A percentile compares a stretch with the other conserved stretches of the same genome.
Evolutionary conservation across 64 coral and sea anemone species (phyloP).

Genomic region (Montipora efflorescens): DNA sequence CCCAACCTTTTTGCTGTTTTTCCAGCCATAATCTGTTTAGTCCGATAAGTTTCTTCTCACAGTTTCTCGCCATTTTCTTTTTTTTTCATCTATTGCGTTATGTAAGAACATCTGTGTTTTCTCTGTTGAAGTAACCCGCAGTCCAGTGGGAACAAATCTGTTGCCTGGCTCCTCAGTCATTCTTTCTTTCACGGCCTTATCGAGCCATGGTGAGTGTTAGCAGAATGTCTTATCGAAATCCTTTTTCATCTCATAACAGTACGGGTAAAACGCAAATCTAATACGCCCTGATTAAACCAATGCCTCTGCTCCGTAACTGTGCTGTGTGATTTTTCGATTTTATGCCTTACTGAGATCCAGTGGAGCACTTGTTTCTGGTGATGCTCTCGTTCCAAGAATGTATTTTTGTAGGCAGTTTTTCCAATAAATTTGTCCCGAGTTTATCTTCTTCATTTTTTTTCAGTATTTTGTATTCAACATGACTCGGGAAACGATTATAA

Average conservation of each 20-base stretch:
- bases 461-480: too few relatives aligned
- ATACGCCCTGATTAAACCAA: neutral
- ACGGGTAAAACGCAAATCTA: neutral
- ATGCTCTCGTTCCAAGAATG: too few relatives aligned
- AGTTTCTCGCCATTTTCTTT: constrained; percentile 96
- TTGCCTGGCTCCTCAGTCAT: constrained; percentile 72
- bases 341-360: neutral
- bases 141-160: constrained; percentile 36
- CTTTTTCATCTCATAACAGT: constrained; percentile 25
- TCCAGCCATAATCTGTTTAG: constrained; percentile 94
- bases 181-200: constrained; percentile 82
- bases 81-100: neutral
- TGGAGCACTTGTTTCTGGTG: neutral
- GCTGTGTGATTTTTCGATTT: neutral
- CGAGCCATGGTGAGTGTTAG: constrained; percentile 86
- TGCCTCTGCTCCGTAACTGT: neutral
- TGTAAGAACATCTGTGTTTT: neutral
- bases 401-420: too few relatives aligned
- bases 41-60: constrained; percentile 95
- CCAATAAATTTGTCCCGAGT: too few relatives aligned
- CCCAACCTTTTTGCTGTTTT: constrained; percentile 89
- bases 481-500: too few relatives aligned
- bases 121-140: neutral
- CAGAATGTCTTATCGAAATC: neutral
- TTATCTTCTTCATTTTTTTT: too few relatives aligned